These are phyloP conservation scores for Saccostrea echinata DNA, from an alignment of 1,140 invertebrate species.

Conservation along the genomic window DNA sequence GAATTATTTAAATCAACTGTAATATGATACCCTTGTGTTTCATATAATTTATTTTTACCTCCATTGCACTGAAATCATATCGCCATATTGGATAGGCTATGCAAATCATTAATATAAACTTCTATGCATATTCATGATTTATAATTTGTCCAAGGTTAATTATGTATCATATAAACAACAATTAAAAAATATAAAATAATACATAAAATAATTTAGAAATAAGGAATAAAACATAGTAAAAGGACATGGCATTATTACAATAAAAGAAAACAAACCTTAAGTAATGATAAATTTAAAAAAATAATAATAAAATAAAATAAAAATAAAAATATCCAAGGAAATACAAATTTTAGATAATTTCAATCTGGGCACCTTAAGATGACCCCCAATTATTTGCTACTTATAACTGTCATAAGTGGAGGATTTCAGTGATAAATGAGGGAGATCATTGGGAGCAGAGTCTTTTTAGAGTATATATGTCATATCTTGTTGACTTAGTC, in stretches of 20 bases:
- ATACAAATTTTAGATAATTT: conserved; percentile 16
- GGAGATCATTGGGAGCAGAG: background rate
- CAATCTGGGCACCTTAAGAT: background rate
- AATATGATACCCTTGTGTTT: conserved; percentile 1
- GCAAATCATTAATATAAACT: background rate
- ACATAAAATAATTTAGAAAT: background rate
- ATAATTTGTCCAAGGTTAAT: background rate
- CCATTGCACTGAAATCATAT: background rate
- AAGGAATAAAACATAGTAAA: too few relatives aligned
- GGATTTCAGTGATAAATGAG: background rate
- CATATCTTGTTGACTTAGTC: conserved; percentile 13
- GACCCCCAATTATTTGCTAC: conserved; percentile 14
- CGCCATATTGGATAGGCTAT: background rate
- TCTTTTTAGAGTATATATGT: background rate
- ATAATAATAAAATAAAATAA: background rate
- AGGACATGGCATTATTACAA: too few relatives aligned
- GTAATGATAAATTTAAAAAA: background rate
- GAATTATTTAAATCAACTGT: background rate
- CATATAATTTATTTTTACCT: background rate
- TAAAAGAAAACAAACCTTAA: too few relatives aligned
- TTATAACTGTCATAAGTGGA: background rate
- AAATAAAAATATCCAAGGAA: background rate
- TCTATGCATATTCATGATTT: conserved; percentile 22
- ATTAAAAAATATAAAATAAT: background rate
- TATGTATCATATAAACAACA: background rate